phyloP scores from a whole-genome alignment of 1,140 invertebrate species.

The Listronotus oregonensis region DNA sequence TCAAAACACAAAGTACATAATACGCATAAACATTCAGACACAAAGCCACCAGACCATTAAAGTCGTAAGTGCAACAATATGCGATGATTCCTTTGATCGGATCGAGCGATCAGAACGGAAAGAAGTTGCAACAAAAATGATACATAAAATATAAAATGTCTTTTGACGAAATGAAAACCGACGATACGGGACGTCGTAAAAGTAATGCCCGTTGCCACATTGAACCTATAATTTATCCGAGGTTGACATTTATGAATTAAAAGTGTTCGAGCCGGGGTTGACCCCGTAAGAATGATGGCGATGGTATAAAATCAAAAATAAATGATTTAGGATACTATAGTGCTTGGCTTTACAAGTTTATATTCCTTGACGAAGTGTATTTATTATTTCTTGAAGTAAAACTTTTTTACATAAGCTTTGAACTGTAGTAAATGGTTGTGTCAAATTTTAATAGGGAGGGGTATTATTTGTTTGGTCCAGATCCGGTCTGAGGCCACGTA shows the following conservation, averaged over 20 bases:
- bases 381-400: too few relatives aligned
- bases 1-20: constrained; percentile 20
- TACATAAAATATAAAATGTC: constrained; percentile 28
- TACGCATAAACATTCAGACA: constrained; percentile 26
- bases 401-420: too few relatives aligned
- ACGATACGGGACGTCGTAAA: constrained; percentile 36
- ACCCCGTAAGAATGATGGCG: constrained; percentile 7
- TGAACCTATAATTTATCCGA: constrained; percentile 28
- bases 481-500: too few relatives aligned
- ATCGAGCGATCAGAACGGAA: constrained; percentile 23
- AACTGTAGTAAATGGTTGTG: too few relatives aligned
- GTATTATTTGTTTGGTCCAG: too few relatives aligned
- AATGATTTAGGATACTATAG: constrained; percentile 12
- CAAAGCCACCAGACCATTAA: constrained; percentile 34
- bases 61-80: constrained; percentile 33
- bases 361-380: too few relatives aligned
- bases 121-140: constrained; percentile 21
- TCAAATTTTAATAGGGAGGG: too few relatives aligned
- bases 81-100: constrained; percentile 31
- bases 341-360: not conserved
- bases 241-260: constrained; percentile 29
- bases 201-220: constrained; percentile 23
- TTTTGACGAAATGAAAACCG: constrained; percentile 28
- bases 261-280: not conserved
- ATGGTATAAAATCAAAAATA: constrained; percentile 17